These are phyloP conservation scores for Pammene aurita DNA, from an alignment of 2,888 invertebrate genomes.

Conservation along the genomic window DNA sequence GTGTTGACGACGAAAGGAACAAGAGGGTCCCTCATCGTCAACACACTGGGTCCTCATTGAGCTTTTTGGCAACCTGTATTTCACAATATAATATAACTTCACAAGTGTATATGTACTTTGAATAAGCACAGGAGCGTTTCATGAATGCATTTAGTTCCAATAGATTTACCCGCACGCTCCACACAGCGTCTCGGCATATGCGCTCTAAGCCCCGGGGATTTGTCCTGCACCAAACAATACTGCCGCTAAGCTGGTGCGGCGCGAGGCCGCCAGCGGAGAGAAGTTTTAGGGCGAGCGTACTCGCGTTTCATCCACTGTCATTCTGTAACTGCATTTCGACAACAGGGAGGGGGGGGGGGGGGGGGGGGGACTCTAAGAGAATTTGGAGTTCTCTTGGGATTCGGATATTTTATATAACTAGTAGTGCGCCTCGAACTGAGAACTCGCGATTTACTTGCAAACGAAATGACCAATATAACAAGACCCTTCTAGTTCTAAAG, in stretches of 20 bases:
- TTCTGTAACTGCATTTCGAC: not conserved
- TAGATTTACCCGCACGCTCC: slow-evolving; percentile 58
- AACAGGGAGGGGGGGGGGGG: no score
- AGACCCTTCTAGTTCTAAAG: no score
- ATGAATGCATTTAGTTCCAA: slow-evolving; percentile 59
- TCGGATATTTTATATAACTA: no score
- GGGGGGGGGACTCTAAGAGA: not conserved
- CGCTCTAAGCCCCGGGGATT: slow-evolving; percentile 64
- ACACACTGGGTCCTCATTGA: no score
- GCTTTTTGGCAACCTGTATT: no score
- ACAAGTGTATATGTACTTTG: slow-evolving; percentile 8
- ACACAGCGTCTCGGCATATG: slow-evolving; percentile 60
- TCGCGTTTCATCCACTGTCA: slow-evolving; percentile 16
- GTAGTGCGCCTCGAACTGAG: no score
- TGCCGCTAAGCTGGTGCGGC: slow-evolving; percentile 45
- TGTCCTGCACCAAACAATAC: slow-evolving; percentile 63
- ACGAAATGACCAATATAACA: no score
- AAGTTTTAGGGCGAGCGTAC: slow-evolving; percentile 21
- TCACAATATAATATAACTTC: not conserved
- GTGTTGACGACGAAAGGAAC: no score
- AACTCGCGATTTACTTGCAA: no score
- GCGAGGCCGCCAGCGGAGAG: slow-evolving; percentile 43
- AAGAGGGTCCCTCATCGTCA: no score
- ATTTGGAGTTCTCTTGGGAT: no score
- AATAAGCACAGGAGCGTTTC: slow-evolving; percentile 23